A percentile compares a stretch with the other conserved stretches of the same genome.
Evolutionary conservation across 2,888 invertebrate species (phyloP).

Genomic region (Lycia hirtaria): DNA sequence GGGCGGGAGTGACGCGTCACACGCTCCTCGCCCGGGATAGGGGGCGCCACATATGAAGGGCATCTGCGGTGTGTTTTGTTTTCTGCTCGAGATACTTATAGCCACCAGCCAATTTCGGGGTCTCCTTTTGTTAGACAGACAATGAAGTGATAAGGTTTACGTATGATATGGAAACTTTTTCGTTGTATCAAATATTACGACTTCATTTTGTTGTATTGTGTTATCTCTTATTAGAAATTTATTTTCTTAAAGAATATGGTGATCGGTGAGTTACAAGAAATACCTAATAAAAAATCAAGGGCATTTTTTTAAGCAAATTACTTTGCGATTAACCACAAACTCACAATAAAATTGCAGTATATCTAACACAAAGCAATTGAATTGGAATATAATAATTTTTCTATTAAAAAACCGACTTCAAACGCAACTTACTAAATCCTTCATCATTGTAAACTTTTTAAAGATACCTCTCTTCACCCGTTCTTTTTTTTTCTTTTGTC

Average conservation of each 20-base stretch:
- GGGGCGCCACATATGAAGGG: slow-evolving; percentile 54
- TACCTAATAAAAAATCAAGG: too few relatives aligned
- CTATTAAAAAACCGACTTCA: too few relatives aligned
- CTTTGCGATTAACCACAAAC: too few relatives aligned
- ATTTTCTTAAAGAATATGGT: too few relatives aligned
- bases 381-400: too few relatives aligned
- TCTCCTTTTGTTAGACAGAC: slow-evolving; percentile 34
- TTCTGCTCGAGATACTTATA: slow-evolving; percentile 40
- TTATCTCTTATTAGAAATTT: slow-evolving; percentile 2
- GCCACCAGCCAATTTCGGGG: slow-evolving; percentile 38
- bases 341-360: too few relatives aligned
- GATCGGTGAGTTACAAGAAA: too few relatives aligned
- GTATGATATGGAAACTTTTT: slow-evolving; percentile 31
- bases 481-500: too few relatives aligned
- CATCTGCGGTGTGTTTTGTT: slow-evolving; percentile 43
- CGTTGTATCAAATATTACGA: slow-evolving; percentile 17
- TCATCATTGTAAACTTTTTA: too few relatives aligned
- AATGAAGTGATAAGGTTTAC: slow-evolving; percentile 41
- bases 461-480: too few relatives aligned
- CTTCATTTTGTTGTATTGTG: neutral
- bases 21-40: slow-evolving; percentile 62
- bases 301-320: too few relatives aligned
- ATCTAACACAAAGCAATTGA: neutral
- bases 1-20: slow-evolving; percentile 68
- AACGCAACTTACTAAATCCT: too few relatives aligned